A percentile compares a stretch with the other conserved stretches of the same genome.
phyloP scores from a whole-genome alignment of 2,113 vertebrate genomes.

The Ramphastos sulfuratus region DNA sequence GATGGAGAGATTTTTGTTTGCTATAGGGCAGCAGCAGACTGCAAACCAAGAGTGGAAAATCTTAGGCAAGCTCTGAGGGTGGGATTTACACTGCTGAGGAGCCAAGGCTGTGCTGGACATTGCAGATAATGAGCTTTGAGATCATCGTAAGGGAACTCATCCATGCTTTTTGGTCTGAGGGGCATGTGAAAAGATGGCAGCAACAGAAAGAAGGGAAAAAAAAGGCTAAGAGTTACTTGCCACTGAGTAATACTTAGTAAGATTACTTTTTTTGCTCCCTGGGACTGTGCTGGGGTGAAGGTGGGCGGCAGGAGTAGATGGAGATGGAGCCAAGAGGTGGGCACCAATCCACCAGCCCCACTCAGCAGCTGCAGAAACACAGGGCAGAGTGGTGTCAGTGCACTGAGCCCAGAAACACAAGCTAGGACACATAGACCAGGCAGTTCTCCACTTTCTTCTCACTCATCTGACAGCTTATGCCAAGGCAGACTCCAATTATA shows the following conservation, averaged over 20 bases:
- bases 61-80: background rate
- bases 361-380: accelerated
- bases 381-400: accelerated
- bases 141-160: background rate
- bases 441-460: background rate
- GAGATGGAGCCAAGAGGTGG: background rate
- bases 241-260: background rate
- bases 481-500: background rate
- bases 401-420: background rate
- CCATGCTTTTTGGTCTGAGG: background rate
- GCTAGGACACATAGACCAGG: background rate
- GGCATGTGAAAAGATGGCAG: background rate
- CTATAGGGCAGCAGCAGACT: background rate
- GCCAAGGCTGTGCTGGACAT: background rate
- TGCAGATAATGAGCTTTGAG: background rate
- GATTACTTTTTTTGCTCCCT: background rate
- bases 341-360: background rate
- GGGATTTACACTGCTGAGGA: background rate
- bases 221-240: background rate
- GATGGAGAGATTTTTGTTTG: background rate
- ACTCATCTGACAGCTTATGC: background rate
- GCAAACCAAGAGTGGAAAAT: background rate
- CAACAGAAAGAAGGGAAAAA: background rate
- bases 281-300: background rate
- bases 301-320: background rate